phyloP scores from a whole-genome alignment of 2,797 vertebrate species.

The Myotis pilosus region DNA sequence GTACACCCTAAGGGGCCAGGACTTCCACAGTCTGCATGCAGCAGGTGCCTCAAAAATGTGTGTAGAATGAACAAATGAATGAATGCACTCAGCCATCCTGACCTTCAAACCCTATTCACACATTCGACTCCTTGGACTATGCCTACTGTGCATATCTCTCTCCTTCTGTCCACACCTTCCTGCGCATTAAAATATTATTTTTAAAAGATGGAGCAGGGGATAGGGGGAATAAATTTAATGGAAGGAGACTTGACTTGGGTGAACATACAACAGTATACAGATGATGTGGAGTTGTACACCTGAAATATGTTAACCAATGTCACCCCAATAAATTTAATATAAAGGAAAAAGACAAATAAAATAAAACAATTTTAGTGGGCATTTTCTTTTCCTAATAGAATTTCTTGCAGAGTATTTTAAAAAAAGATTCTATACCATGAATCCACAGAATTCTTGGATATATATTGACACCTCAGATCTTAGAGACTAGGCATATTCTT shows the following conservation, averaged over 20 bases:
- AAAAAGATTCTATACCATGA: background rate
- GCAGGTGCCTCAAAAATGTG: background rate
- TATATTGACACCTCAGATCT: background rate
- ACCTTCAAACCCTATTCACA: background rate
- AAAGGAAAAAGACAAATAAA: background rate
- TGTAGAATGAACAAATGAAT: background rate
- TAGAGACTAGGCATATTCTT: background rate
- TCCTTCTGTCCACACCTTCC: too few species aligned
- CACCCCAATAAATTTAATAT: background rate
- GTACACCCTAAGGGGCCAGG: background rate
- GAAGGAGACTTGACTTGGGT: background rate
- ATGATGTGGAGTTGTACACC: background rate
- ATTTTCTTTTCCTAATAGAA: background rate
- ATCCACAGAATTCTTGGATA: background rate
- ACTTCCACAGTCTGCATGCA: accelerated
- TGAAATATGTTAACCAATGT: background rate
- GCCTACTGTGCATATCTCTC: background rate
- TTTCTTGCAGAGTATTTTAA: background rate
- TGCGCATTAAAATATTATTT: background rate
- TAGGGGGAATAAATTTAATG: background rate
- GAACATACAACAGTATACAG: background rate
- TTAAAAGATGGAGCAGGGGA: background rate
- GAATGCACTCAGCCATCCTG: background rate
- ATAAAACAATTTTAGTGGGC: too few species aligned
- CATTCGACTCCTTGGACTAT: background rate